These are phyloP conservation scores for Busseola fusca DNA, from an alignment of 2,888 invertebrate genomes.

Conservation along the genomic window DNA sequence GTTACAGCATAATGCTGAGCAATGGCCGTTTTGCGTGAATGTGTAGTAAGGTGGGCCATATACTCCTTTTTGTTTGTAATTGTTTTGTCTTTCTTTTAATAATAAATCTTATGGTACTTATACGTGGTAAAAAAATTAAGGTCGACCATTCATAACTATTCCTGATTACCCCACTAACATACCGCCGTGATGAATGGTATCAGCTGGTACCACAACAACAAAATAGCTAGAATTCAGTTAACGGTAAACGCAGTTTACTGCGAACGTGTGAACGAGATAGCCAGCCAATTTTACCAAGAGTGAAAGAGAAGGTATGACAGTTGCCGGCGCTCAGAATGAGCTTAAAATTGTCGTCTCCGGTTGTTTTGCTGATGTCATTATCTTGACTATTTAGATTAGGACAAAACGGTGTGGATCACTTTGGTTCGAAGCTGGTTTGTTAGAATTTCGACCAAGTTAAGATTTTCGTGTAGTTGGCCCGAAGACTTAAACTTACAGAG, in stretches of 20 bases:
- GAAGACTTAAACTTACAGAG: background rate
- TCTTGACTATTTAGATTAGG: slow-evolving; percentile 19
- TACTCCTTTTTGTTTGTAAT: background rate
- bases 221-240: slow-evolving; percentile 49
- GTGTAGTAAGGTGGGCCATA: too few species aligned
- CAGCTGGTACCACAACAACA: slow-evolving; percentile 41
- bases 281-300: background rate
- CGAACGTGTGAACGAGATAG: slow-evolving; percentile 29
- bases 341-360: slow-evolving; percentile 51
- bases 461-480: background rate
- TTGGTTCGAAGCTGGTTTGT: background rate
- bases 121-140: background rate
- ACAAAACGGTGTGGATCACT: slow-evolving; percentile 15
- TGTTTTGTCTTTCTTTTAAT: background rate
- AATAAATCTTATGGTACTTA: background rate
- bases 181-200: slow-evolving; percentile 35
- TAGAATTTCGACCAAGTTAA: background rate
- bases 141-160: background rate
- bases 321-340: slow-evolving; percentile 10
- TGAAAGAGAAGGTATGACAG: slow-evolving; percentile 12
- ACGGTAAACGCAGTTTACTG: slow-evolving; percentile 47
- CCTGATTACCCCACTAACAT: background rate
- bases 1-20: background rate
- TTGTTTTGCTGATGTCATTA: slow-evolving; percentile 49
- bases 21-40: background rate